Evolutionary conservation across 2,888 invertebrate genomes (phyloP).

Genomic region (Endotricha flammealis): DNA sequence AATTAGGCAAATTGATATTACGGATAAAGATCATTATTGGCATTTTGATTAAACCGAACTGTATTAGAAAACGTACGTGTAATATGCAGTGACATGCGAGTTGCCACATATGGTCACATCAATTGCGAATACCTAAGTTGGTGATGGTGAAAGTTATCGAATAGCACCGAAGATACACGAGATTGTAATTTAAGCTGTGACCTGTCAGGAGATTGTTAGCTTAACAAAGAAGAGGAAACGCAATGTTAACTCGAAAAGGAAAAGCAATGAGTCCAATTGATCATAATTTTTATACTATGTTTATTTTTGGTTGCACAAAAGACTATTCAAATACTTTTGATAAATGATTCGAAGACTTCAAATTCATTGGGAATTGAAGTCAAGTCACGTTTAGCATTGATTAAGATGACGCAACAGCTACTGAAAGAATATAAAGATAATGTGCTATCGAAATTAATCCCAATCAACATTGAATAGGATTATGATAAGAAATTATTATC

Average conservation of each 20-base stretch:
- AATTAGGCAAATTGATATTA: constrained; percentile 45
- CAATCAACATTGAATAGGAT: not conserved
- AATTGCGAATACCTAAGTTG: not conserved
- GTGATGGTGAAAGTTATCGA: constrained; percentile 4
- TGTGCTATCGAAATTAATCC: not conserved
- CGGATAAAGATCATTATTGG: constrained; percentile 19
- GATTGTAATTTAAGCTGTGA: constrained; percentile 1
- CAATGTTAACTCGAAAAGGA: not conserved
- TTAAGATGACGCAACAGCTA: not conserved
- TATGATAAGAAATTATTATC: not conserved
- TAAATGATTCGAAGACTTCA: too few relatives aligned
- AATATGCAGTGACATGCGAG: not conserved
- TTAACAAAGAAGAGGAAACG: not conserved
- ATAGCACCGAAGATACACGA: not conserved
- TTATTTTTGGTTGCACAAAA: too few relatives aligned
- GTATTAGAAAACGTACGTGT: constrained; percentile 1
- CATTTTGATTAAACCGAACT: constrained; percentile 16
- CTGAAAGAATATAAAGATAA: not conserved
- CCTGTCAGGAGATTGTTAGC: not conserved
- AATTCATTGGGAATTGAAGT: not conserved
- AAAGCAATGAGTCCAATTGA: too few relatives aligned
- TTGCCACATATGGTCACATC: not conserved
- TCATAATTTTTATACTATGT: too few relatives aligned
- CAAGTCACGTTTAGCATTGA: not conserved
- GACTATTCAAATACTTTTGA: too few relatives aligned